A percentile compares a stretch with the other conserved stretches of the same genome.
These are phyloP conservation scores for Xenopus laevis DNA, from an alignment of 2,113 vertebrate species.

Conservation along the genomic window DNA sequence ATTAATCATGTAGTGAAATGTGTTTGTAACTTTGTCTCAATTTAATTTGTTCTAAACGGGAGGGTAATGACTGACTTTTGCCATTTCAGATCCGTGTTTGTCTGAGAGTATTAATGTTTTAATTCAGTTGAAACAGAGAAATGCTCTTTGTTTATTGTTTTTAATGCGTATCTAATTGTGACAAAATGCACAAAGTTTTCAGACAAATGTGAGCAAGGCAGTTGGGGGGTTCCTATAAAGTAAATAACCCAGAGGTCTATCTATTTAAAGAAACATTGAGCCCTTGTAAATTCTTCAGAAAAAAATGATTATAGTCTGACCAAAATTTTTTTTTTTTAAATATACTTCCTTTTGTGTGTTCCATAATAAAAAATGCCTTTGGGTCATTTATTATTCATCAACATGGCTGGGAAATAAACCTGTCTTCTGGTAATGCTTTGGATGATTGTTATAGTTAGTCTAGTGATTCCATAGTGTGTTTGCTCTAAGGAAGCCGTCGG, in stretches of 20 bases:
- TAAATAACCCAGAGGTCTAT: constrained; percentile 78
- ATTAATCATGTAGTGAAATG: constrained; percentile 89
- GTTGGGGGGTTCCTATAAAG: constrained; percentile 74
- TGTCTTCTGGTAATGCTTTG: constrained; percentile 48
- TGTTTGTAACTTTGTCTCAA: constrained; percentile 91
- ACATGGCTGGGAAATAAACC: constrained; percentile 52
- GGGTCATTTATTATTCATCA: constrained; percentile 71
- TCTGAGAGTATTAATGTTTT: constrained; percentile 87
- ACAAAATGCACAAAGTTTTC: constrained; percentile 73
- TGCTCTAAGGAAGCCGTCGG: background rate
- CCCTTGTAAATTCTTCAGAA: constrained; percentile 85
- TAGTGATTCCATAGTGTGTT: constrained; percentile 24
- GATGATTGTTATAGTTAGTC: constrained; percentile 48
- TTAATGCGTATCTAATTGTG: constrained; percentile 85
- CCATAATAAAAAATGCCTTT: constrained; percentile 76
- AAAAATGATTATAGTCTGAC: constrained; percentile 79
- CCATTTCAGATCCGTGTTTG: constrained; percentile 86
- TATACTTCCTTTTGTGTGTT: constrained; percentile 98
- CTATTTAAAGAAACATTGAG: constrained; percentile 63
- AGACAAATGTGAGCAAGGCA: constrained; percentile 69
- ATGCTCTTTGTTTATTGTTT: constrained; percentile 73
- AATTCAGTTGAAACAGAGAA: constrained; percentile 73
- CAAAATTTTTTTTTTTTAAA: constrained; percentile 82
- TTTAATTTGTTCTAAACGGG: constrained; percentile 87
- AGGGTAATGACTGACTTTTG: constrained; percentile 76